Evolutionary conservation across 2,113 vertebrate species (phyloP).

Genomic region (Archocentrus centrarchus): DNA sequence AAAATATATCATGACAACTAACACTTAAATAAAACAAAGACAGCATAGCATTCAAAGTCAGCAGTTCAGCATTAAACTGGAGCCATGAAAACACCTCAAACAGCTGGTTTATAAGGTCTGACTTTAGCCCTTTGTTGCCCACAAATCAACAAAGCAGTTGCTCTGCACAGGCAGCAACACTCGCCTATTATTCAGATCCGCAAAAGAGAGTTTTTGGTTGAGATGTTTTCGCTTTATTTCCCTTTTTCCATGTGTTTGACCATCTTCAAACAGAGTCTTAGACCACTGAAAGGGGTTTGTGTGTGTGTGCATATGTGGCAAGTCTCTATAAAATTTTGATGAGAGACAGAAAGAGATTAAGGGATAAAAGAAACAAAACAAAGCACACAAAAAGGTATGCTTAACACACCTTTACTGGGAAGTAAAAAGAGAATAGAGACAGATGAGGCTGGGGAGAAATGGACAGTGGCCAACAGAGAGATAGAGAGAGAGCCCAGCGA

Average conservation of each 20-base stretch:
- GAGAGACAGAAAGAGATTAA: not conserved
- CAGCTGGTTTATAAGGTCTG: not conserved
- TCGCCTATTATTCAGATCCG: not conserved
- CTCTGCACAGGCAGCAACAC: not conserved
- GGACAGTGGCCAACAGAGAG: not conserved
- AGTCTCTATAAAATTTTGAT: not conserved
- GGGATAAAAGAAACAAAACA: too few species aligned
- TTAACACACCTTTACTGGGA: not conserved
- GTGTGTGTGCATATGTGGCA: not conserved
- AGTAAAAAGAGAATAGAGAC: not conserved
- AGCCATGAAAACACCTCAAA: not conserved
- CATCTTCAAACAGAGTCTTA: not conserved
- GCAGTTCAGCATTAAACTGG: not conserved
- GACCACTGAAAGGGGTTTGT: not conserved
- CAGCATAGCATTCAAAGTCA: not conserved
- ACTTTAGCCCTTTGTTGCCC: constrained; percentile 1
- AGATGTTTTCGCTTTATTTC: not conserved
- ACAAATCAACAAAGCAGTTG: not conserved
- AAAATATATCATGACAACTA: not conserved
- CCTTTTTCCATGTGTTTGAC: not conserved
- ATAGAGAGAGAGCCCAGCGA: not conserved
- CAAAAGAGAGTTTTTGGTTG: not conserved
- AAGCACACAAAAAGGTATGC: not conserved
- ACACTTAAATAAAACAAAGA: not conserved
- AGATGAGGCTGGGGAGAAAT: not conserved